Base-by-base conservation (phyloP, 1,140 invertebrate genomes). In the Anoplophora glabripennis region DNA sequence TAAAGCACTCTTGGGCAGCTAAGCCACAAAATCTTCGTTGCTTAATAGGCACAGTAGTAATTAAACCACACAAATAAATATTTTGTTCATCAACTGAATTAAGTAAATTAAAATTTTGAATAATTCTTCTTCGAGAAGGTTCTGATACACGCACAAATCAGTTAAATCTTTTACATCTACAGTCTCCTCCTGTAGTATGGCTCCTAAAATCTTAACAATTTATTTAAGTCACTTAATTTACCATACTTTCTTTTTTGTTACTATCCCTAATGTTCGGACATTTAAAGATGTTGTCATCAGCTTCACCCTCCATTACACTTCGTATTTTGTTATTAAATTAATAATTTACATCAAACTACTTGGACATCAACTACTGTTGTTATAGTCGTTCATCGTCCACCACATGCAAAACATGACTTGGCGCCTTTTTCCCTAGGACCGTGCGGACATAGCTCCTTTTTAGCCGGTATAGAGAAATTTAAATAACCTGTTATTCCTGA, bases 61-160 rank as follows among this genome's bases (percentile, higher is more conserved):
- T 56, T n/a, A 61, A 36, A 9, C 59, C 53, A 7, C 41, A 35
- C 10, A 61, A 55, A 41, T 61, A 56, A 2, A 46, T 35, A 48
- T 56, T 61, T 47, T 48, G 53, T 21, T 49, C 59, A 38, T 56
- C 46, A 35, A 15, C n/a, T 21, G 37, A 42, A 21, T 15, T 34
- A 15, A 54, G 10, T 3, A 7, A n/a, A 21, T 54, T 54, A 45
- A 54, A 42, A 14, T 21, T 37, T 42, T 55, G 35, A 5, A 51
- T 35, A 18, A 55, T 47, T 44, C 17, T n/a, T n/a, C 4, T 14
- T 15, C n/a, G 14, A 15, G 15, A 18, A 33, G 18, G 17, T 21
- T n/a, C 17, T 33, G 18, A 18, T 12, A 11, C 8, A 59, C 17
- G 46, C 11, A n/a, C 38, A 35, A 54, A 54, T 17, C 57, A 59